phyloP scores from a whole-genome alignment of 1,140 invertebrate species.

The Schlechtendalia chinensis region DNA sequence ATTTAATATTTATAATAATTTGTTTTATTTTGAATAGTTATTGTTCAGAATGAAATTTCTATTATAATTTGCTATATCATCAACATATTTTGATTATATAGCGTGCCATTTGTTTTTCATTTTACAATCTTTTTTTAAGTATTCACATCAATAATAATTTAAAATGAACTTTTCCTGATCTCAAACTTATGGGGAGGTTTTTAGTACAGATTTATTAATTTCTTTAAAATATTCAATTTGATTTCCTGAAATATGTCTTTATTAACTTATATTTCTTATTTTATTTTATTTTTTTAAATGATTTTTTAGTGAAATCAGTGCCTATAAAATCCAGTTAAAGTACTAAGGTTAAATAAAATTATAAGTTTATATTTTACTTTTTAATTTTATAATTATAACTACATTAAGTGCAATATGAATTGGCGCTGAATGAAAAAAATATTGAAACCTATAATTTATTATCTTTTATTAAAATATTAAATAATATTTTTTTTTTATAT shows the following conservation, averaged over 20 bases:
- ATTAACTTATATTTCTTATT: not conserved
- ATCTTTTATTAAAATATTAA: constrained; percentile 23
- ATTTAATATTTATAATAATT: not conserved
- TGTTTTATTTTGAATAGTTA: not conserved
- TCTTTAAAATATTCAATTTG: constrained; percentile 42
- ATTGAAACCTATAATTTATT: constrained; percentile 25
- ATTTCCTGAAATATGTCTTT: constrained; percentile 32
- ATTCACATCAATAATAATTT: constrained; percentile 15
- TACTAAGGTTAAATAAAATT: constrained; percentile 18
- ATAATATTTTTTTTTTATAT: not conserved
- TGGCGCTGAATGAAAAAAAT: constrained; percentile 20
- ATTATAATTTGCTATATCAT: constrained; percentile 10
- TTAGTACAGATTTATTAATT: constrained; percentile 18
- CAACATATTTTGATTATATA: constrained; percentile 12
- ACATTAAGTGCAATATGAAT: constrained; percentile 47
- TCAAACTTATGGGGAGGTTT: constrained; percentile 48
- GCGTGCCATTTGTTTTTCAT: constrained; percentile 33
- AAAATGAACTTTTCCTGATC: constrained; percentile 45
- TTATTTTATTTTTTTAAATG: too few relatives aligned
- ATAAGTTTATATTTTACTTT: constrained; percentile 42
- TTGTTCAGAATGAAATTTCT: not conserved
- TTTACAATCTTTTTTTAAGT: constrained; percentile 10
- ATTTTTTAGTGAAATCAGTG: constrained; percentile 40
- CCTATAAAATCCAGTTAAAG: constrained; percentile 30
- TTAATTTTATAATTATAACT: constrained; percentile 23